These are phyloP conservation scores for Nebria ingens DNA, from an alignment of 1,140 invertebrate species.

Conservation along the genomic window DNA sequence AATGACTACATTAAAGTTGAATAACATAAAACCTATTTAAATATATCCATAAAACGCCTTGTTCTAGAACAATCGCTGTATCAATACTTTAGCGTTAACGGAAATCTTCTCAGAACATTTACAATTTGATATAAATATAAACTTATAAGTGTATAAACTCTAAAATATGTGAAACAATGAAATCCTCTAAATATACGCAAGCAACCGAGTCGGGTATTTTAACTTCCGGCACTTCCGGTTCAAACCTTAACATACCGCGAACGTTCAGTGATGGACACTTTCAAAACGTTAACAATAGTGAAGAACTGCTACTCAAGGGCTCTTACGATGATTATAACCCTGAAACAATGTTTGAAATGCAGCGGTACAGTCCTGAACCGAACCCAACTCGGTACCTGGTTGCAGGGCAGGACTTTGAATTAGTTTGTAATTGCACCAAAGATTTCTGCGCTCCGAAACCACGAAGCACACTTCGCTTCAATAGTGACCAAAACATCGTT, in stretches of 20 bases:
- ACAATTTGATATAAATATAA: too few relatives aligned
- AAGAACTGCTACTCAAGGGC: neutral
- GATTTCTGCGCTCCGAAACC: neutral
- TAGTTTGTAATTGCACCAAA: neutral
- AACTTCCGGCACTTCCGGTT: neutral
- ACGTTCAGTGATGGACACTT: conserved; percentile 5
- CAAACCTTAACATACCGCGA: neutral
- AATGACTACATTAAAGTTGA: neutral
- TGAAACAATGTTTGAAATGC: neutral
- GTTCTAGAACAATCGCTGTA: too few relatives aligned
- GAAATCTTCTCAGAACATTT: too few relatives aligned
- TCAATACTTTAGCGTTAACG: too few relatives aligned
- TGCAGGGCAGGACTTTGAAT: neutral
- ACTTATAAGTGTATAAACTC: too few relatives aligned
- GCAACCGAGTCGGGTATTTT: neutral
- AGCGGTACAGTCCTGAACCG: neutral
- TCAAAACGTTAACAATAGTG: conserved; percentile 6
- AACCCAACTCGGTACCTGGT: neutral
- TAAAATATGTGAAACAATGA: neutral
- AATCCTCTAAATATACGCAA: conserved; percentile 1
- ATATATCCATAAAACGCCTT: too few relatives aligned
- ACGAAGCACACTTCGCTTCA: neutral
- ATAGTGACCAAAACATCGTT: neutral
- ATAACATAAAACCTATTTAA: too few relatives aligned
- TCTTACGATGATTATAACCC: neutral